Base-by-base conservation (phyloP, 2,113 vertebrate species). In the Podarcis raffonei region DNA sequence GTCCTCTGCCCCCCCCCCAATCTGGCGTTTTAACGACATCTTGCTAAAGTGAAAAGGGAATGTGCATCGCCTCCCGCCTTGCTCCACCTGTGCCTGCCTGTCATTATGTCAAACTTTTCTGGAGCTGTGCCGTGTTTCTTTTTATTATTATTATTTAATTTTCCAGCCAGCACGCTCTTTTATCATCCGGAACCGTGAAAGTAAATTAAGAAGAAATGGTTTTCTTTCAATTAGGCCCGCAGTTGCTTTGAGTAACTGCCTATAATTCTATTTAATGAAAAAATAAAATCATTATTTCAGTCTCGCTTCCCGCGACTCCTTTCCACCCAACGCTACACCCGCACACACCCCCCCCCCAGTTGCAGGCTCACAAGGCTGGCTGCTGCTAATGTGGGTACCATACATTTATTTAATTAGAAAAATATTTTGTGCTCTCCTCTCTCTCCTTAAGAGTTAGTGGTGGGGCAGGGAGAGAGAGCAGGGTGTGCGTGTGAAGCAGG, bases 211-310 rank as follows among this genome's bases (percentile, higher is more conserved):
- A 96, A 97, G 97, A 97, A 97, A 97, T 97, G 97, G 97, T 96
- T 97, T 97, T 97, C 97, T 97, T 98, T 97, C 97, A 97, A 97
- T 98, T 97, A 97, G 96, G 94, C 95, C 94, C 95, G 92, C 95
- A 95, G 95, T 97, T 96, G 96, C 96, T 97, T 97, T 97, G 96
- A 97, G 97, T 97, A 97, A 97, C 97, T 97, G 96, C 96, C 96
- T 97, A 97, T 97, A 97, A 97, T 97, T 97, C 97, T 97, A 97
- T 97, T 98, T 97, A 98, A 98, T 97, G 97, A 97, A 97, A 96
- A 97, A 97, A 96, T 97, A 96, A 97, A 97, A 97, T 97, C 97
- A 97, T 97, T 97, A 97, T 95, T 97, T 95, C 97, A 94, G 93
- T 94, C 96, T 96, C 18, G 25, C 57, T 82, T 76, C 68, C 16